phyloP scores from a whole-genome alignment of 2,113 vertebrate species.

The Brevimyrus niger region DNA sequence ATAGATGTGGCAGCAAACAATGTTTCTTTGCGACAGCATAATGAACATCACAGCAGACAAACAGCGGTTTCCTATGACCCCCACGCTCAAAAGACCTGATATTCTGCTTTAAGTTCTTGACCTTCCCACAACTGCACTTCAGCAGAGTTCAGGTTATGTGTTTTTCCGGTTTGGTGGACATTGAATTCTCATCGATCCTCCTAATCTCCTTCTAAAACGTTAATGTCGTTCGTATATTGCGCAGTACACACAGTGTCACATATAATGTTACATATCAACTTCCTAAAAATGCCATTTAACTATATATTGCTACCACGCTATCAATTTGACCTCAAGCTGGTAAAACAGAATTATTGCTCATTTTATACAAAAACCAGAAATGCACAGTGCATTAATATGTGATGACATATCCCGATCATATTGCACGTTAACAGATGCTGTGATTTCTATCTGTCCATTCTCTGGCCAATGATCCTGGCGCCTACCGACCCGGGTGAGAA shows the following conservation, averaged over 20 bases:
- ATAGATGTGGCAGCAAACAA: not conserved
- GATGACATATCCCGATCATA: not conserved
- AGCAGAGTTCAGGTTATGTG: not conserved
- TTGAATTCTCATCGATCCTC: not conserved
- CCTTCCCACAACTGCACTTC: not conserved
- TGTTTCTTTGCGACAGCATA: not conserved
- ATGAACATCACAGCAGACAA: not conserved
- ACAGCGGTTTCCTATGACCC: not conserved
- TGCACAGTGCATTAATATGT: not conserved
- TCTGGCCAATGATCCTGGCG: not conserved
- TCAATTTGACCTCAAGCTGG: not conserved
- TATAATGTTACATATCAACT: not conserved
- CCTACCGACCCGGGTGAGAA: not conserved
- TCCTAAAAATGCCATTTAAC: not conserved
- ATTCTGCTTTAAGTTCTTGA: not conserved
- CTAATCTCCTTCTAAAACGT: not conserved
- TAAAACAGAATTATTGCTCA: not conserved
- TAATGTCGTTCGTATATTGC: not conserved
- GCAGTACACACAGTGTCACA: not conserved
- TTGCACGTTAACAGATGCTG: not conserved
- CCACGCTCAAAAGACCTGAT: not conserved
- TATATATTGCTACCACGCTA: not conserved
- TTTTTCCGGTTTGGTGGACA: not conserved
- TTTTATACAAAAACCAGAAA: not conserved
- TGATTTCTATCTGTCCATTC: not conserved